These are phyloP conservation scores for Alligator mississippiensis DNA, from an alignment of 2,113 vertebrate genomes.

Conservation along the genomic window DNA sequence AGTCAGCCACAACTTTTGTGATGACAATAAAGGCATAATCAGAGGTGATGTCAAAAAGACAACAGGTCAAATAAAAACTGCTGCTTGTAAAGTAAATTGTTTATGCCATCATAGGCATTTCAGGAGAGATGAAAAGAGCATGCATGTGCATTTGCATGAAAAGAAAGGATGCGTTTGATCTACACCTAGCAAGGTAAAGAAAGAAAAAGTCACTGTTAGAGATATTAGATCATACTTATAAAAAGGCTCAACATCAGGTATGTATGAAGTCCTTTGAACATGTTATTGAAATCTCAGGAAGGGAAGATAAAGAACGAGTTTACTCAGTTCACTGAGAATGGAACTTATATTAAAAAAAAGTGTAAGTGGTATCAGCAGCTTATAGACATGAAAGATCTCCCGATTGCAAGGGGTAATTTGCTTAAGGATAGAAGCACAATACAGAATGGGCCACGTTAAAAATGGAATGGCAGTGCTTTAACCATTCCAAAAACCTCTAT, in stretches of 20 bases:
- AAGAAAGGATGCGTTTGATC: neutral
- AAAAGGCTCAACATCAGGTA: neutral
- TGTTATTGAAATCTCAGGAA: neutral
- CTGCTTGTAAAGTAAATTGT: neutral
- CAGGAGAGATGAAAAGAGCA: neutral
- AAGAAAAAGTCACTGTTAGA: neutral
- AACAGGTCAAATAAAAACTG: neutral
- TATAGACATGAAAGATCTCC: neutral
- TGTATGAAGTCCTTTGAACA: neutral
- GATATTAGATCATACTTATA: neutral
- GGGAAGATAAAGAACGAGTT: neutral
- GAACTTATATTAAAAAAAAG: accelerated
- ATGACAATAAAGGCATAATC: neutral
- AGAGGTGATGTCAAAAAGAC: neutral
- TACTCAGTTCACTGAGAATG: neutral
- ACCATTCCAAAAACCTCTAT: neutral
- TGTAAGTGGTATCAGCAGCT: neutral
- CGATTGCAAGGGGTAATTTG: neutral
- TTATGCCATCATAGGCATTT: neutral
- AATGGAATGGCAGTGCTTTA: neutral
- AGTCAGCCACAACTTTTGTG: neutral
- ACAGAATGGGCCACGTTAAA: neutral
- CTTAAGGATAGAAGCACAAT: neutral
- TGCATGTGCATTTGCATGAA: neutral
- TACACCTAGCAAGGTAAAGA: neutral